These are phyloP conservation scores for Auanema sp. DNA, from an alignment of 2,888 invertebrate genomes.

Conservation along the genomic window DNA sequence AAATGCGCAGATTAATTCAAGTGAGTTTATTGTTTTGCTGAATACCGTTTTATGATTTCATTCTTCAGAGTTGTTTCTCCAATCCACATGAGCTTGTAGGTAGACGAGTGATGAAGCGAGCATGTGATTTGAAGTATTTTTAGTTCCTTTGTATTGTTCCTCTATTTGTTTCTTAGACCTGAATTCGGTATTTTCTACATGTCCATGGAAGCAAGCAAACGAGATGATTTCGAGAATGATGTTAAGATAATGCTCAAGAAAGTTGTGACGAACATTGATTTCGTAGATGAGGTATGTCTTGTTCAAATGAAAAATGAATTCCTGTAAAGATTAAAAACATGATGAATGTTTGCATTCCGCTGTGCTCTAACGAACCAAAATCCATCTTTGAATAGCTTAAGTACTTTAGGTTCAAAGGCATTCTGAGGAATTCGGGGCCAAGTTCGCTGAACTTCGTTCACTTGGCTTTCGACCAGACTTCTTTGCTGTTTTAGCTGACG, in stretches of 20 bases:
- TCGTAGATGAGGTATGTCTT: conserved; percentile 44
- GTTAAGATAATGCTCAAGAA: conserved; percentile 54
- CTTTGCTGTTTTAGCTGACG: conserved; percentile 44
- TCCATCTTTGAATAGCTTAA: neutral
- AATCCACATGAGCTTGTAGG: conserved; percentile 57
- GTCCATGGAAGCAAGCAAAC: conserved; percentile 31
- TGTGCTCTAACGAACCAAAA: too few relatives aligned
- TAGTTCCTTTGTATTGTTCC: neutral
- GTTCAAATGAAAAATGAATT: neutral
- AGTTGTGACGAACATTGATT: conserved; percentile 50
- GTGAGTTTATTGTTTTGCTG: conserved; percentile 18
- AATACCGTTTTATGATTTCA: neutral
- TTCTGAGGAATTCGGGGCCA: conserved; percentile 41
- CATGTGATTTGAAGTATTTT: conserved; percentile 33
- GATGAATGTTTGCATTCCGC: too few relatives aligned
- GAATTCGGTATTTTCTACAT: conserved; percentile 36
- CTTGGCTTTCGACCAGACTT: conserved; percentile 48
- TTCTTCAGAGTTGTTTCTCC: conserved; percentile 50
- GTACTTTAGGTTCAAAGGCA: conserved; percentile 40
- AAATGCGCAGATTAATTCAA: conserved; percentile 44
- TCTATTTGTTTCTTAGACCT: neutral
- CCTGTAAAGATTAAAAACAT: too few relatives aligned
- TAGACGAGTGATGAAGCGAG: conserved; percentile 47
- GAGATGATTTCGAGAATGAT: conserved; percentile 51
- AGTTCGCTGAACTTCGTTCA: conserved; percentile 30